Evolutionary conservation across 2,888 invertebrate genomes (phyloP).

Genomic region (Macaria liturata): DNA sequence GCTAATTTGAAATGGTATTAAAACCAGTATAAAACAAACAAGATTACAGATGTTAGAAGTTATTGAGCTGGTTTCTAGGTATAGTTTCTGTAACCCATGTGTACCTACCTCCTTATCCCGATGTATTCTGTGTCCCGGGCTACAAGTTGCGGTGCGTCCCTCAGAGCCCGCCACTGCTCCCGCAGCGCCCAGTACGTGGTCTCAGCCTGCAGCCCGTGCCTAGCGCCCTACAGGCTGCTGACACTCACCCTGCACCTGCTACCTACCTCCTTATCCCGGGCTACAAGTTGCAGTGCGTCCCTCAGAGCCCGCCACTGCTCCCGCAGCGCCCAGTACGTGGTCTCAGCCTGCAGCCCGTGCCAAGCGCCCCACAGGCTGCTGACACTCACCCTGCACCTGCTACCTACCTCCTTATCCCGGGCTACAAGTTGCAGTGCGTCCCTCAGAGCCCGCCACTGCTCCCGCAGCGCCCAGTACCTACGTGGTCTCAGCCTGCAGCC

Average conservation of each 20-base stretch:
- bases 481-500: constrained; percentile 66
- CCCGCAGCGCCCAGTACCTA: constrained; percentile 68
- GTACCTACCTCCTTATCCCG: constrained; percentile 56
- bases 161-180: constrained; percentile 58
- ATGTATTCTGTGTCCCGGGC: no score
- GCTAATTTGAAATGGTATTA: no score
- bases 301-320: constrained; percentile 59
- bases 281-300: constrained; percentile 53
- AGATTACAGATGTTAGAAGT: no score
- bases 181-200: constrained; percentile 70
- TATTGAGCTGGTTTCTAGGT: no score
- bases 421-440: constrained; percentile 55
- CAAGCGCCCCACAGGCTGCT: constrained; percentile 75
- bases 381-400: constrained; percentile 64
- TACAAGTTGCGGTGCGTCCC: constrained; percentile 54
- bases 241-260: constrained; percentile 64
- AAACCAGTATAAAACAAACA: no score
- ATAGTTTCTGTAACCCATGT: no score
- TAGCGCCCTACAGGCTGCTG: constrained; percentile 72
- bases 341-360: constrained; percentile 66
- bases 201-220: constrained; percentile 68
- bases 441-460: constrained; percentile 59
- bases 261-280: constrained; percentile 57
- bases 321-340: constrained; percentile 68
- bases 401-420: constrained; percentile 56